Conservation (phyloP, 2,888 invertebrate species). For the Lycaena phlaeas region DNA sequence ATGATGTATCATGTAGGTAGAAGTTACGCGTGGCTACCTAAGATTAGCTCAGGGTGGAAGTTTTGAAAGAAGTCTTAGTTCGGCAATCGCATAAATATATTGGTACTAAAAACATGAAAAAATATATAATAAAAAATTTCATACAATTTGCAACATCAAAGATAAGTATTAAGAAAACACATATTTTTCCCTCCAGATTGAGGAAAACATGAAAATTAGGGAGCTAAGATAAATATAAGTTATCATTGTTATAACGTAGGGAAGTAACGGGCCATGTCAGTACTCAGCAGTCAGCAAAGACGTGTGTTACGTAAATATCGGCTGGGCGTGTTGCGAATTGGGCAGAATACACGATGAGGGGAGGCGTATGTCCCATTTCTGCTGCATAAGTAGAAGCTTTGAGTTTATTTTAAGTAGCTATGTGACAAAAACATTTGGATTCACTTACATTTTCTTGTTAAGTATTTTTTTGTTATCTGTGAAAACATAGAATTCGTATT, state of each 20-base stretch:
- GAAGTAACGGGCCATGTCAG: constrained; percentile 46
- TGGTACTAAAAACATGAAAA: no score
- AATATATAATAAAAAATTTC: no score
- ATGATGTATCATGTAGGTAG: no score
- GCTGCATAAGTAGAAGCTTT: constrained; percentile 50
- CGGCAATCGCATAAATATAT: no score
- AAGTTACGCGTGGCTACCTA: no score
- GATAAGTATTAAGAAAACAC: no score
- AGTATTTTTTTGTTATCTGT: constrained; percentile 1
- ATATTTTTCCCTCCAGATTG: no score
- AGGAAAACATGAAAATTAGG: constrained; percentile 2
- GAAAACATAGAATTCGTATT: neutral
- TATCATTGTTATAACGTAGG: constrained; percentile 16
- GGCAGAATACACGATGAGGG: constrained; percentile 66
- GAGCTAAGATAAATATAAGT: constrained; percentile 15
- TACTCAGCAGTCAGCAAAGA: constrained; percentile 44
- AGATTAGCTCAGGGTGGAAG: no score
- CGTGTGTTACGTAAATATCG: constrained; percentile 67
- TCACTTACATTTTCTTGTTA: constrained; percentile 6
- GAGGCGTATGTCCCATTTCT: constrained; percentile 50
- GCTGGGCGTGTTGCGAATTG: constrained; percentile 65
- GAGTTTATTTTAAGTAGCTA: constrained; percentile 39
- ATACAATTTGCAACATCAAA: no score
- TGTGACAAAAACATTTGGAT: constrained; percentile 18
- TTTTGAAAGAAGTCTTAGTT: no score